Base-by-base conservation (phyloP, 2,113 vertebrate genomes). In the Microtus oregoni region DNA sequence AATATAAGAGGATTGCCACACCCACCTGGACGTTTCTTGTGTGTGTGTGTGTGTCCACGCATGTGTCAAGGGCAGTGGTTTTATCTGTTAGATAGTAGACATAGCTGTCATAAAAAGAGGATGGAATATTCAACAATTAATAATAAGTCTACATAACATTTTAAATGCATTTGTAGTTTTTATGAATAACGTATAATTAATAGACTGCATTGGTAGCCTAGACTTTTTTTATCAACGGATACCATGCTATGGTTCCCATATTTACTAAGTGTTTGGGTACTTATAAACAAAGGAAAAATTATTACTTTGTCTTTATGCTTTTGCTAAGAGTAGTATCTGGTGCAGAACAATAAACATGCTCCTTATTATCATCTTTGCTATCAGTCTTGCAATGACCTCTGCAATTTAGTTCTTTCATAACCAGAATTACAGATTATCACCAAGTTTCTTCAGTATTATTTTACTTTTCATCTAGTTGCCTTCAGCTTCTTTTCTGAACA, bases 341-440 rank as follows among this genome's bases (percentile, higher is more conserved):
- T 41, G 5, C n/a, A 94, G 8, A 67, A 35, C 17, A 70, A 14
- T 5, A 28, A 30, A 11, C 6, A 38, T 63, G 4, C 0, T 6
- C 15, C 15, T 92, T 63, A 32, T 17, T 22, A 68, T 50, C 15
- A 24, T 50, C 15, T 73, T 3, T 65, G 14, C 44, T 77, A 0
- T 65, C 52, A 92, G 6, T 61, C 6, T 83, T 81, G 38, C 5
- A 15, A 1, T 35, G 12, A 77, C 5, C 1, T 72, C 44, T 89
- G 8, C 0, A 32, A 47, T 15, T 72, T n/a, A 38, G 22, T n/a
- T 30, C 6, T 30, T 4, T 7, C 30, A 70, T 50, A 70, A 63
- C 2, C 14, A 78, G 73, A 47, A 79, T 70, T 96, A 95, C 5
- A 91, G 12, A 10, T 89, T 91, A 94, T 91, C 79, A 7, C 55